Evolutionary conservation across 2,797 vertebrate genomes (phyloP).

Genomic region (Spheniscus humboldti): DNA sequence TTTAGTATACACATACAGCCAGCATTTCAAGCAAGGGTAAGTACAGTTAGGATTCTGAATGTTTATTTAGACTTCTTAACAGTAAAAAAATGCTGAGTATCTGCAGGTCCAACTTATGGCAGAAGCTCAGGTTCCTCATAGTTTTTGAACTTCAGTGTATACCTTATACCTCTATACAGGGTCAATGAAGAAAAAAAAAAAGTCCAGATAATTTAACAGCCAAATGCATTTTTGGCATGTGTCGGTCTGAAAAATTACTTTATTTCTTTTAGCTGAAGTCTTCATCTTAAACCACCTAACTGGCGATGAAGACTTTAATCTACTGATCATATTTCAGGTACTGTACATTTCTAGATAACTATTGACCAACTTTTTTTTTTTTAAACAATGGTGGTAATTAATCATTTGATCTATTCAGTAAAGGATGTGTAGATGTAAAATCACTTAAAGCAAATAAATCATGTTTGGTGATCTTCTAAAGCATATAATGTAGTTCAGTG

Average conservation of each 20-base stretch:
- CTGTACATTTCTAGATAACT: neutral
- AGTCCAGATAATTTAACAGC: neutral
- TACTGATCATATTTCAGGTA: neutral
- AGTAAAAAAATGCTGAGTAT: neutral
- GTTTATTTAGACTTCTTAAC: neutral
- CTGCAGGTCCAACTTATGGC: neutral
- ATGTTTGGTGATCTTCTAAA: neutral
- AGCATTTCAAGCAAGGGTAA: neutral
- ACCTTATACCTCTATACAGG: neutral
- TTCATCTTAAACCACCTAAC: neutral
- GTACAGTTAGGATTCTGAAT: neutral
- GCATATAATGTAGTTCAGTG: neutral
- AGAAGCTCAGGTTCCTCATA: neutral
- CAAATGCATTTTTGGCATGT: neutral
- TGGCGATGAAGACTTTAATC: neutral
- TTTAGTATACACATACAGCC: neutral
- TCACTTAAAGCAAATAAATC: neutral
- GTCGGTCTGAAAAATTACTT: neutral
- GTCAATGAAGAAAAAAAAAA: neutral
- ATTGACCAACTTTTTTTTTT: fast-evolving
- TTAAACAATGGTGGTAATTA: neutral
- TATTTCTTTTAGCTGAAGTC: neutral
- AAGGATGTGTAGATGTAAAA: neutral
- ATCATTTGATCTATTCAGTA: neutral
- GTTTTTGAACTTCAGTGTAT: neutral